Conservation (phyloP, 2,888 invertebrate genomes). For the Cephus sareptanus region DNA sequence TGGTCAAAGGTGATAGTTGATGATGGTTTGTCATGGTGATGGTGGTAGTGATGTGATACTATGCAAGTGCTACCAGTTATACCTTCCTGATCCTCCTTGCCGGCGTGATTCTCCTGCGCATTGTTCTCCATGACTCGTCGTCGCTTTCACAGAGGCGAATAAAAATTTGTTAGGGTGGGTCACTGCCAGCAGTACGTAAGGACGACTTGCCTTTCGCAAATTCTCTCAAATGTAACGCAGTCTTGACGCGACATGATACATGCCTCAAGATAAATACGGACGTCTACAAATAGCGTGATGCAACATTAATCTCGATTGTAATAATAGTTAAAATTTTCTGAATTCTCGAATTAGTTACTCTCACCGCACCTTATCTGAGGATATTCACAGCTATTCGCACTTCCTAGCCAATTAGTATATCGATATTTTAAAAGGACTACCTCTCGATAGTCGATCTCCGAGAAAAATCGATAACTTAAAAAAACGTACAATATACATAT, state of each 20-base stretch:
- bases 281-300: not conserved
- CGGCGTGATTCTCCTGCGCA: conserved; percentile 33
- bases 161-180: conserved; percentile 31
- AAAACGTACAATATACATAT: not conserved
- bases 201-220: not conserved
- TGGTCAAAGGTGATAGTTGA: not conserved
- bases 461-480: not conserved
- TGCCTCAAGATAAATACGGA: not conserved
- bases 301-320: not conserved
- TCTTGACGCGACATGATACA: conserved; percentile 4
- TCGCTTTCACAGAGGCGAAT: conserved; percentile 14
- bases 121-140: conserved; percentile 46
- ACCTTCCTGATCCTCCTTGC: conserved; percentile 43
- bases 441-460: not conserved
- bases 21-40: conserved; percentile 3
- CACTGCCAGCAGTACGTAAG: conserved; percentile 29
- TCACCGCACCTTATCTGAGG: not conserved
- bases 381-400: not conserved
- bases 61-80: conserved; percentile 15
- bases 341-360: not conserved
- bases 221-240: not conserved
- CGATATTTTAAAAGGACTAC: conserved; percentile 4
- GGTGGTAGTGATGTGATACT: not conserved
- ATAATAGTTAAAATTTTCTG: not conserved
- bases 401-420: not conserved